phyloP scores from a whole-genome alignment of 1,140 invertebrate species.

The Chlorops oryzae region DNA sequence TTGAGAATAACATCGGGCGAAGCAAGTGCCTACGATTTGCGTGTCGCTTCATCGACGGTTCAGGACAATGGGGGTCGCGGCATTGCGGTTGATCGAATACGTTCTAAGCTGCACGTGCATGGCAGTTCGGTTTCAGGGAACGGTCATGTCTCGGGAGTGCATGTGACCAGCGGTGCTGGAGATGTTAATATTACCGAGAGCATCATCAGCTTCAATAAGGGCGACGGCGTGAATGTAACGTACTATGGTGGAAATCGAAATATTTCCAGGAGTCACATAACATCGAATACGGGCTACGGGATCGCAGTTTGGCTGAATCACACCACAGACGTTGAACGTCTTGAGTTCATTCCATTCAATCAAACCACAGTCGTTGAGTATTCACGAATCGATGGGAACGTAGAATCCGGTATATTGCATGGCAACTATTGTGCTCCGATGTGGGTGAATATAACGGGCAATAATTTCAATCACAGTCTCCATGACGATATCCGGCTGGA shows the following conservation, averaged over 20 bases:
- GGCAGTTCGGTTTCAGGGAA: constrained; percentile 79
- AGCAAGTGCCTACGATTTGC: constrained; percentile 80
- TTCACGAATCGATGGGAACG: constrained; percentile 76
- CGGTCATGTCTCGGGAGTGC: constrained; percentile 79
- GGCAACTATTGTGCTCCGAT: constrained; percentile 70
- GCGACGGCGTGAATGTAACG: constrained; percentile 86
- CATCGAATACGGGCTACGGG: constrained; percentile 78
- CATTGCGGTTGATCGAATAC: constrained; percentile 75
- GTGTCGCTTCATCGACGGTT: constrained; percentile 77
- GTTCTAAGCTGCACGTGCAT: constrained; percentile 74
- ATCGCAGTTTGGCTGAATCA: constrained; percentile 84
- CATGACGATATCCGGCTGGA: constrained; percentile 70
- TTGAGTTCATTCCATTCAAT: constrained; percentile 69
- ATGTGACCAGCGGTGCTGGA: constrained; percentile 78
- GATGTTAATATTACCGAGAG: constrained; percentile 89
- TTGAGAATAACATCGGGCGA: constrained; percentile 69
- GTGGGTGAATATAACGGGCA: constrained; percentile 80
- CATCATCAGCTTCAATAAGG: constrained; percentile 83
- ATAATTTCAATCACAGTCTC: constrained; percentile 70
- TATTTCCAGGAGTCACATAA: constrained; percentile 71
- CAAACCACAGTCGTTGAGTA: constrained; percentile 84
- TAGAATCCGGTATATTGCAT: constrained; percentile 75
- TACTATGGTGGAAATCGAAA: constrained; percentile 86
- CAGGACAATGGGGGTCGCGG: constrained; percentile 90
- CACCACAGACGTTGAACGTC: constrained; percentile 60